These are phyloP conservation scores for Mythimna ferrago DNA, from an alignment of 2,888 invertebrate species.

Conservation along the genomic window DNA sequence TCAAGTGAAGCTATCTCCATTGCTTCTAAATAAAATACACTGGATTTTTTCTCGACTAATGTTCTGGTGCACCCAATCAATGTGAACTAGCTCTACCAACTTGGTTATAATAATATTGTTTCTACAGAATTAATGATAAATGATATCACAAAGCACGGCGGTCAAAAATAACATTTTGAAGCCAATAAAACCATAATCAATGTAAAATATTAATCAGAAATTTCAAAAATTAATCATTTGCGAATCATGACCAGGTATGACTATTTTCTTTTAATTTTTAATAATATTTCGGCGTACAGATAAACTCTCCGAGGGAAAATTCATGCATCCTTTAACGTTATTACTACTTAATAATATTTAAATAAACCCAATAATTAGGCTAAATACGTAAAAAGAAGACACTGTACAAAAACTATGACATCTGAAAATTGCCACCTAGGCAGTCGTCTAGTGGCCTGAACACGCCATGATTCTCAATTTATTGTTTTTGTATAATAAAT, in stretches of 20 bases:
- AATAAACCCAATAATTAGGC: constrained; percentile 13
- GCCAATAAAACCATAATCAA: constrained; percentile 12
- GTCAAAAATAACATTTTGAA: constrained; percentile 1
- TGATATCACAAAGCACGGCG: not conserved
- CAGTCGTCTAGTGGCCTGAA: constrained; percentile 73
- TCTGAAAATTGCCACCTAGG: constrained; percentile 87
- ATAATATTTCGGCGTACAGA: not conserved
- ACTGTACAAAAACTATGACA: constrained; percentile 76
- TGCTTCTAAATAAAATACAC: not conserved
- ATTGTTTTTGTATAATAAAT: constrained; percentile 31
- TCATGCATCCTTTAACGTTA: not conserved
- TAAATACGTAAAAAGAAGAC: constrained; percentile 50
- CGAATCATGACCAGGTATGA: constrained; percentile 37
- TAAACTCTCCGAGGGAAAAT: not conserved
- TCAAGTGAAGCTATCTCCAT: not conserved
- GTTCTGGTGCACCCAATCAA: not conserved
- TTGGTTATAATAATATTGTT: constrained; percentile 20
- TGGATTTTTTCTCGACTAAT: not conserved
- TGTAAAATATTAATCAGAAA: constrained; percentile 28
- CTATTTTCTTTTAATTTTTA: constrained; percentile 27
- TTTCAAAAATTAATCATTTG: constrained; percentile 31
- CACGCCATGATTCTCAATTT: constrained; percentile 49
- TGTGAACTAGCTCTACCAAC: constrained; percentile 9
- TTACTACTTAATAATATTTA: constrained; percentile 1
- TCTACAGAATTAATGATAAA: constrained; percentile 9